Base-by-base conservation (phyloP, 2,113 vertebrate species). In the Larimichthys crocea region DNA sequence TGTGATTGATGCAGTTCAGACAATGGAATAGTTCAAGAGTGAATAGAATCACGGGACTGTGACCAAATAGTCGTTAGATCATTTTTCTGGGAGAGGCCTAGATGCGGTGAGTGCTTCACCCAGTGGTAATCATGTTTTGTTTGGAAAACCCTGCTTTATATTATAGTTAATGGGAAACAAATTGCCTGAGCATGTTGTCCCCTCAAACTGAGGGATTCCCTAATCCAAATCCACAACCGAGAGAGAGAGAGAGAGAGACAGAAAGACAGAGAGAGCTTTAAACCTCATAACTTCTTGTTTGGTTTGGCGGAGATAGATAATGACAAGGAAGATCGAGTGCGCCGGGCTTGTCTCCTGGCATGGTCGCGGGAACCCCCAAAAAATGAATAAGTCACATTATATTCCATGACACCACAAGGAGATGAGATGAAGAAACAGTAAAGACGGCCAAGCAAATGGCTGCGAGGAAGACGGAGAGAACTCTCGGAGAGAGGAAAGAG, bases 101-200 rank as follows among this genome's bases (percentile, higher is more conserved):
- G 5, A 71, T 76, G 71, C n/a, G 50, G 78, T 42, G 4, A 60
- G 57, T 53, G 40, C 88, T 88, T 86, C 55, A 64, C 66, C 80
- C 72, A 64, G 50, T 80, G n/a, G 72, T 82, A 78, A 91, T 86
- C 79, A 55, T 86, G 87, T 89, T 93, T 90, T 91, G 86, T 89
- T 93, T 92, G 88, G 91, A 90, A 86, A 90, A 84, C 50, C 67
- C 70, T 78, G 80, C 79, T 81, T 74, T 77, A 73, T 78, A 82
- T 93, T 88, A 88, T 52, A 84, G 76, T 79, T 93, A 93, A 94
- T 93, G 76, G 89, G 80, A 90, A 94, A 92, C 91, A 90, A 94
- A 93, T 94, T 93, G 89, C 59, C 85, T 52, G 17, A 90, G 86
- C 88, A 90, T 84, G 85, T 83, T 84, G 68, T 74, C 80, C 57